Evolutionary conservation across 2,797 vertebrate genomes (phyloP), one percentile per base, ranked within the genome.

Genomic region (Danio choprae): DNA sequence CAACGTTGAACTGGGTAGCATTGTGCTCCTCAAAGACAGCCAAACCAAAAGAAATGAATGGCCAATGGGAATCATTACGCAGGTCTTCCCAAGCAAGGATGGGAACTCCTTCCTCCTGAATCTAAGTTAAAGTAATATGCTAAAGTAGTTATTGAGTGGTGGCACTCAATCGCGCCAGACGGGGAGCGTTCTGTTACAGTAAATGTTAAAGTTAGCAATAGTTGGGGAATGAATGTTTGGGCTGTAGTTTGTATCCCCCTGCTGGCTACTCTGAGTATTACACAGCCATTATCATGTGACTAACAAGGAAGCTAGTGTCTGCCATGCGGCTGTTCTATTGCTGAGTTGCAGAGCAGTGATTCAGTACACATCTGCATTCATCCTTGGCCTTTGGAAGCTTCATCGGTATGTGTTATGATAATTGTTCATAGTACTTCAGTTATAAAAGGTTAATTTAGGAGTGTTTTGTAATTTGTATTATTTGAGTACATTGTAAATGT

Each of bases 131-230:
- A 63, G 8, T 29, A 29, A 48, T 48, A 20, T 48, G 4, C 36
- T 44, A 48, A 50, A 5, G 13, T 29, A 50, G 7, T 22, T 29
- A 50, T 16, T 5, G 3, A 16, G 4, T 50, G 4, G 7, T 48
- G 18, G 44, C 7, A 7, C 13, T 68, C 5, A 68, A 50, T 50
- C 65, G 5, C 2, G 11, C 22, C 20, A 48, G 44, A 0, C 1
- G 1, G 64, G 64, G 44, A 69, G 46, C 69, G 67, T 38, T 38
- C 15, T 38, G 67, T 69, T 29, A 50, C 64, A 68, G 44, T 50
- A 16, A 60, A 8, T 15, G 13, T 38, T 13, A 8, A 60, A 15
- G 58, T 9, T 16, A 15, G 4, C 1, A 15, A 46, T 67, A 29
- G n/a, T n/a, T n/a, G n/a, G 69, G 9, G 8, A 29, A 5, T 48